phyloP scores from a whole-genome alignment of 2,888 invertebrate species.

The Calameuta pallipes region DNA sequence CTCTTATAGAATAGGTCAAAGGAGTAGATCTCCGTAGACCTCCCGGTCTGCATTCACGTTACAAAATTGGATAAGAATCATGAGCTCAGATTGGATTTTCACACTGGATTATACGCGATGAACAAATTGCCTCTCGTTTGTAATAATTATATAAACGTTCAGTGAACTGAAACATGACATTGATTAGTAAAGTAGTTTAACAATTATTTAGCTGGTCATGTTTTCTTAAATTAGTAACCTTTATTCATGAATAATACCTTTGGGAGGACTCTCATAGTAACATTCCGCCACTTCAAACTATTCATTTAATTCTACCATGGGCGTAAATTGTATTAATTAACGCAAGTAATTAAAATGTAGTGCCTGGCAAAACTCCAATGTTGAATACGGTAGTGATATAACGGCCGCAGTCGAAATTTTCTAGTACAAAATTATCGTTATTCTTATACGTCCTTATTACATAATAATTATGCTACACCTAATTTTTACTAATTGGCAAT shows the following conservation, averaged over 20 bases:
- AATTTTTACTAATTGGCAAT: not conserved
- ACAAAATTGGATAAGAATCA: not conserved
- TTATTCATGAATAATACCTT: not conserved
- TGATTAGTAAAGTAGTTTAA: not conserved
- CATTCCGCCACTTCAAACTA: not conserved
- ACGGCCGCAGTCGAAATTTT: not conserved
- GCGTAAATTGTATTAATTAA: not conserved
- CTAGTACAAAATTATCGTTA: not conserved
- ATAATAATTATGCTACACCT: not conserved
- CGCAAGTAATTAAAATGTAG: not conserved
- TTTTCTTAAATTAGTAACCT: not conserved
- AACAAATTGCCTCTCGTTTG: not conserved
- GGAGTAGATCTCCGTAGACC: not conserved
- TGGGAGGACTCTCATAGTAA: not conserved
- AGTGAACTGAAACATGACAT: not conserved
- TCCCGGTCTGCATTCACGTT: not conserved
- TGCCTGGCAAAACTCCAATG: not conserved
- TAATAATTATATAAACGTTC: not conserved
- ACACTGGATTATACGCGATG: not conserved
- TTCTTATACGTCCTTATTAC: not conserved
- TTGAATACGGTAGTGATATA: not conserved
- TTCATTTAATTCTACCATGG: not conserved
- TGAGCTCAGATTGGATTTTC: not conserved
- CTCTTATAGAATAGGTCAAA: not conserved
- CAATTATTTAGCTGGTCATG: not conserved